phyloP scores from a whole-genome alignment of 2,797 vertebrate species.

The Gymnothorax javanicus region DNA sequence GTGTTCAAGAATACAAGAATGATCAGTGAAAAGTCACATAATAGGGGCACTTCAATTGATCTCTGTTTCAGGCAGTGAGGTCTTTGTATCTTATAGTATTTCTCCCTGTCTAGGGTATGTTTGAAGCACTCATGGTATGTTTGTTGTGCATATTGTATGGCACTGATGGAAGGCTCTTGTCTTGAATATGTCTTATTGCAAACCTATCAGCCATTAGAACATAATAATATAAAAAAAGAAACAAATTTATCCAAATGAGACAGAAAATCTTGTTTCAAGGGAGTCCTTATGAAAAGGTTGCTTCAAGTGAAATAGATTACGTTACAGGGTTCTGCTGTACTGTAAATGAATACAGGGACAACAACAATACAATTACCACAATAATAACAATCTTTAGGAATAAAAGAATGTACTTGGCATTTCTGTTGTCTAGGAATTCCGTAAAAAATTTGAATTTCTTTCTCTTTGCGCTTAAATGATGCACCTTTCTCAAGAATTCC shows the following conservation, averaged over 20 bases:
- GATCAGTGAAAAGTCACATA: too few relatives aligned
- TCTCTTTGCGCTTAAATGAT: too few relatives aligned
- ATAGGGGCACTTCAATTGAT: too few relatives aligned
- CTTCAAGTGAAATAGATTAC: background rate
- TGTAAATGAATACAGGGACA: background rate
- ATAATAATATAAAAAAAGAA: background rate
- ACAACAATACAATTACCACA: background rate
- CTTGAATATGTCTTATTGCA: background rate
- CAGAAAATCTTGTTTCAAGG: background rate
- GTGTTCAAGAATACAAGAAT: too few relatives aligned
- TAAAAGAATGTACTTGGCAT: background rate
- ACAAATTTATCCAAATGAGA: background rate
- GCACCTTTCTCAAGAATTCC: background rate
- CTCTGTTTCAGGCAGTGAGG: background rate
- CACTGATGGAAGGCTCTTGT: background rate
- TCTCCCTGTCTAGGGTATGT: background rate
- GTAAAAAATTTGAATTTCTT: background rate
- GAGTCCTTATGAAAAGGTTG: background rate
- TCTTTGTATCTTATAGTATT: background rate
- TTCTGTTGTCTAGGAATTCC: background rate
- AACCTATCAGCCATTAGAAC: too few relatives aligned
- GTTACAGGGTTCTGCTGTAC: background rate
- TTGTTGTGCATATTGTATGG: background rate
- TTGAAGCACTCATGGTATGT: too few relatives aligned
- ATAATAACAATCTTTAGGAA: background rate